A percentile compares a stretch with the other conserved stretches of the same genome.
Evolutionary conservation across 2,888 invertebrate species (phyloP).

Genomic region (Aproaerema taeniolella): DNA sequence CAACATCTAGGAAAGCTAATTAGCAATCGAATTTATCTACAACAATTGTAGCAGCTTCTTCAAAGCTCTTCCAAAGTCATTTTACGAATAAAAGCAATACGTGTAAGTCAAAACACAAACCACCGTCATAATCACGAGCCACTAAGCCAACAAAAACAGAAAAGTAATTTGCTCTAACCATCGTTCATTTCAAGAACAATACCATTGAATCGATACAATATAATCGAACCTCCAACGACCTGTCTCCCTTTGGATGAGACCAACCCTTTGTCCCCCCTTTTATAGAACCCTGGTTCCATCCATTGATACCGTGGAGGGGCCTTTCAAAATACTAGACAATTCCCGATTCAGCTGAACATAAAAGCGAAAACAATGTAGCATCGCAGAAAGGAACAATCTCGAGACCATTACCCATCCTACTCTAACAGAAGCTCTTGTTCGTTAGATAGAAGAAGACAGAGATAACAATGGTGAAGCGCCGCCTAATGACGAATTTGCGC

Average conservation of each 20-base stretch:
- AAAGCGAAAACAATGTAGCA: slow-evolving; percentile 77
- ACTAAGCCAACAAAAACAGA: no score
- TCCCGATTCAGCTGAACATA: slow-evolving; percentile 73
- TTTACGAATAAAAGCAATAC: no score
- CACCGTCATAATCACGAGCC: slow-evolving; percentile 35
- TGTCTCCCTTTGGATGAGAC: slow-evolving; percentile 75
- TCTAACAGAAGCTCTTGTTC: slow-evolving; percentile 31
- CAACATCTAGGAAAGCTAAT: no score
- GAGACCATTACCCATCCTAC: slow-evolving; percentile 63
- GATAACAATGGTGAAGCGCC: slow-evolving; percentile 73
- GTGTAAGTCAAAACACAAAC: no score
- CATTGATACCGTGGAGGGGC: slow-evolving; percentile 75
- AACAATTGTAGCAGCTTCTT: no score
- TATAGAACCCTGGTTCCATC: slow-evolving; percentile 69
- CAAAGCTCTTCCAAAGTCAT: no score
- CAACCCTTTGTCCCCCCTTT: slow-evolving; percentile 75
- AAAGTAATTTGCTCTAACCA: slow-evolving; percentile 75
- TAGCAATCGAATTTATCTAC: no score
- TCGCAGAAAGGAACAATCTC: slow-evolving; percentile 77
- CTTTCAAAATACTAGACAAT: slow-evolving; percentile 75
- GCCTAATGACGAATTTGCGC: slow-evolving; percentile 78
- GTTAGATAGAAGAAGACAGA: slow-evolving; percentile 40
- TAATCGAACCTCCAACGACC: slow-evolving; percentile 76
- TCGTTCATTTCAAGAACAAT: slow-evolving; percentile 67
- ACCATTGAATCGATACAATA: slow-evolving; percentile 73